phyloP scores from a whole-genome alignment of 2,888 invertebrate species.

The Chaitophorus viminalis region DNA sequence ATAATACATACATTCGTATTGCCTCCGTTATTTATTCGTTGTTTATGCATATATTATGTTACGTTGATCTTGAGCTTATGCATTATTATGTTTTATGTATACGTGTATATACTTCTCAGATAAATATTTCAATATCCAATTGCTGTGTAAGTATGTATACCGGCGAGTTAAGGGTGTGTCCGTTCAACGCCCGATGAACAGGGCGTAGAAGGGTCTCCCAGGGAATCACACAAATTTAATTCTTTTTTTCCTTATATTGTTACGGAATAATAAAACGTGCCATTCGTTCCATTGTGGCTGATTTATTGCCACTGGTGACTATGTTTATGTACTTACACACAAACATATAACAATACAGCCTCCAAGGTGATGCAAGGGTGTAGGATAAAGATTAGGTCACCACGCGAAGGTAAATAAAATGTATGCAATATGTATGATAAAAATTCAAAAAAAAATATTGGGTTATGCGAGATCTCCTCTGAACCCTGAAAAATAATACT shows the following conservation, averaged over 20 bases:
- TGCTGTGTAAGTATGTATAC: not conserved
- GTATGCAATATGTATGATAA: not conserved
- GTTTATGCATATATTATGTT: not conserved
- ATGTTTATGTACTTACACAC: no score
- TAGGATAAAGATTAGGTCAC: not conserved
- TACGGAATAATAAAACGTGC: not conserved
- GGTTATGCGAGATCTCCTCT: not conserved
- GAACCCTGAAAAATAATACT: not conserved
- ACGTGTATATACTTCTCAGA: not conserved
- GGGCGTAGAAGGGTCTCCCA: not conserved
- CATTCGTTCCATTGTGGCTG: not conserved
- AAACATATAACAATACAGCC: no score
- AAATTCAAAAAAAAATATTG: not conserved
- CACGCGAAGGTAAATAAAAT: not conserved
- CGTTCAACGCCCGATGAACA: not conserved
- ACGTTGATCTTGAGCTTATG: not conserved
- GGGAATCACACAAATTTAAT: conserved; percentile 22
- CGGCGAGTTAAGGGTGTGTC: not conserved
- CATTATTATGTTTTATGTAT: not conserved
- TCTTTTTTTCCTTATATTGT: not conserved
- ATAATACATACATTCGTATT: not conserved
- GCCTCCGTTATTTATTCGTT: not conserved
- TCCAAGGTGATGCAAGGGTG: not conserved
- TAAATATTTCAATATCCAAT: conserved; percentile 29
- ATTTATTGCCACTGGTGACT: not conserved